phyloP scores from a whole-genome alignment of 2,797 vertebrate genomes.

The Melanotaenia trifasciata region DNA sequence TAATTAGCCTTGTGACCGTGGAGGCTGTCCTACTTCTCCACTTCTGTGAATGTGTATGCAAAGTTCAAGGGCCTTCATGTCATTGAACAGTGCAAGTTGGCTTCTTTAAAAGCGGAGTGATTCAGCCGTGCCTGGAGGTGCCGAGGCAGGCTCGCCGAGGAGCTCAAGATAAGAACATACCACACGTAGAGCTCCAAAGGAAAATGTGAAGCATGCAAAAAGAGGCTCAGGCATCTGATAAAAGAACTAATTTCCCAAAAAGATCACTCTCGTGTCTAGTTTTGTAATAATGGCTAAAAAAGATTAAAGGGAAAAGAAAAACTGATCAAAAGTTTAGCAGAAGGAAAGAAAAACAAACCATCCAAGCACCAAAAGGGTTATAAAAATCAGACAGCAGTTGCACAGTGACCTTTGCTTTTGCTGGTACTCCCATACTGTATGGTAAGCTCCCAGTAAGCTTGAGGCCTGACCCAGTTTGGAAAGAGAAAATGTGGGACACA shows the following conservation, averaged over 20 bases:
- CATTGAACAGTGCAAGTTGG: slow-evolving; percentile 54
- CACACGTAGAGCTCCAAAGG: slow-evolving; percentile 17
- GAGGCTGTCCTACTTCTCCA: slow-evolving; percentile 65
- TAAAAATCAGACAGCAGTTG: slow-evolving; percentile 59
- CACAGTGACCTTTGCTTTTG: slow-evolving; percentile 69
- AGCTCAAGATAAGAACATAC: slow-evolving; percentile 54
- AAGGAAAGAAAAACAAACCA: slow-evolving; percentile 43
- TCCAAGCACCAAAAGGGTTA: slow-evolving; percentile 26
- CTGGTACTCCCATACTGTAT: slow-evolving; percentile 54
- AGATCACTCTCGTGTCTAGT: not conserved
- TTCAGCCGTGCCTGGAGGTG: slow-evolving; percentile 68
- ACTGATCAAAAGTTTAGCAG: slow-evolving; percentile 5
- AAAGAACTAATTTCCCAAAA: not conserved
- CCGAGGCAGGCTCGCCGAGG: slow-evolving; percentile 36
- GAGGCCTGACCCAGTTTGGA: slow-evolving; percentile 76
- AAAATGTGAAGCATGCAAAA: slow-evolving; percentile 30
- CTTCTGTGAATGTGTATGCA: slow-evolving; percentile 30
- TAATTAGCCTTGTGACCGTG: slow-evolving; percentile 71
- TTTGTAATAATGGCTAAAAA: slow-evolving; percentile 8
- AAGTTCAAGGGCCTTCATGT: slow-evolving; percentile 58
- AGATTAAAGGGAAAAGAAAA: slow-evolving; percentile 5
- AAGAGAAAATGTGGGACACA: slow-evolving; percentile 71
- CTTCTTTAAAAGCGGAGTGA: slow-evolving; percentile 48
- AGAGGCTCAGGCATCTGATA: slow-evolving; percentile 7
- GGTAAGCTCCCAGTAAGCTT: slow-evolving; percentile 68